A percentile compares a stretch with the other conserved stretches of the same genome.
These are phyloP conservation scores for Palythoa caribaeorum DNA, from an alignment of 92 coral and sea anemone species.

Conservation along the genomic window DNA sequence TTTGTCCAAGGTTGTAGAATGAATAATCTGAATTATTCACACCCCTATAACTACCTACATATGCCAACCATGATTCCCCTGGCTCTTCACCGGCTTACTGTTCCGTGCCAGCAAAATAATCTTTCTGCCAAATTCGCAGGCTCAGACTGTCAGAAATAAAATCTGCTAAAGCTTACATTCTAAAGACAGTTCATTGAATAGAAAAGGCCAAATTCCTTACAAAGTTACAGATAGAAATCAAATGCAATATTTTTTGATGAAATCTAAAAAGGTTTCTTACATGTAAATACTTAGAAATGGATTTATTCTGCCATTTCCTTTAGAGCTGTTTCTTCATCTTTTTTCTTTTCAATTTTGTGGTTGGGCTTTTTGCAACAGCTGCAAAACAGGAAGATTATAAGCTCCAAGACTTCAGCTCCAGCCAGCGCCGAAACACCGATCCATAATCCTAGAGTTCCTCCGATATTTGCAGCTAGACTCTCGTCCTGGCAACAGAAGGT, in stretches of 20 bases:
- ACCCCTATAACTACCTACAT: too few species aligned
- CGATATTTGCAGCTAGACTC: slow-evolving; percentile 40
- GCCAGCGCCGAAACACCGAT: slow-evolving; percentile 39
- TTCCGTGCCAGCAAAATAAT: too few species aligned
- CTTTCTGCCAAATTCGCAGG: too few species aligned
- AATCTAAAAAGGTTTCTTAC: background rate
- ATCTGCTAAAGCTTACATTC: too few species aligned
- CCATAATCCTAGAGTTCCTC: slow-evolving; percentile 43
- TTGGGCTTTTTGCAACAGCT: slow-evolving; percentile 14
- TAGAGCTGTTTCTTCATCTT: background rate
- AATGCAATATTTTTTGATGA: background rate
- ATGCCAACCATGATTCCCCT: too few species aligned
- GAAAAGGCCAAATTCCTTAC: too few species aligned
- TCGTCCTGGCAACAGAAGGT: background rate
- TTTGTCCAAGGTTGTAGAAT: too few species aligned
- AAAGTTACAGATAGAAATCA: too few species aligned
- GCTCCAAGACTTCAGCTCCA: slow-evolving; percentile 28
- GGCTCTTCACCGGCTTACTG: too few species aligned
- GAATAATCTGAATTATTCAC: too few species aligned
- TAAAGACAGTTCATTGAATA: too few species aligned
- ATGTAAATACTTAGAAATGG: background rate
- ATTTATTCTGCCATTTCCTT: background rate
- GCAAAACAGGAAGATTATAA: background rate
- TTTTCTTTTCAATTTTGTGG: background rate
- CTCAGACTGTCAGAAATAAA: too few species aligned